A percentile compares a stretch with the other conserved stretches of the same genome.
phyloP scores from a whole-genome alignment of 2,113 vertebrate genomes.

The Mirza zaza region DNA sequence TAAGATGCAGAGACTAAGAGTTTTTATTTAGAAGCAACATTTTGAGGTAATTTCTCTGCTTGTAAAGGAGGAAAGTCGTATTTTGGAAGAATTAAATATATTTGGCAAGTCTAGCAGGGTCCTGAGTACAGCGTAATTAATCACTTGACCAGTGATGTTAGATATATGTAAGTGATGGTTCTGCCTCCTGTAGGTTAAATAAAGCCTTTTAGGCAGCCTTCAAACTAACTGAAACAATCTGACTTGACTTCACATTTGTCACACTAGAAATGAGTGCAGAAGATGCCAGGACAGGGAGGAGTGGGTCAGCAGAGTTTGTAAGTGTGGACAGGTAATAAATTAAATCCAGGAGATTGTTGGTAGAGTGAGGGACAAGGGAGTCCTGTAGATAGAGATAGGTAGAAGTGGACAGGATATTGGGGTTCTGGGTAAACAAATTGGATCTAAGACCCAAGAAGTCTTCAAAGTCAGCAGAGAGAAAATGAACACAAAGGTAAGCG shows the following conservation, averaged over 20 bases:
- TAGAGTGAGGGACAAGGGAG: background rate
- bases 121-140: slow-evolving; percentile 8
- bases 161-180: slow-evolving; percentile 46
- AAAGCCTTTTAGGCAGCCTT: slow-evolving; percentile 64
- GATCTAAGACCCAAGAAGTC: background rate
- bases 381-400: background rate
- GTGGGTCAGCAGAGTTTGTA: background rate
- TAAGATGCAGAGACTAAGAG: slow-evolving; percentile 42
- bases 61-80: background rate
- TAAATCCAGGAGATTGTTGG: background rate
- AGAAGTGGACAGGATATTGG: slow-evolving; percentile 4
- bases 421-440: background rate
- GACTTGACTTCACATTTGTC: slow-evolving; percentile 68
- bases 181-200: slow-evolving; percentile 57
- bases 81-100: slow-evolving; percentile 1
- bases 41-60: slow-evolving; percentile 23
- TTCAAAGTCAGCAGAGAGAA: slow-evolving; percentile 4
- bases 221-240: slow-evolving; percentile 55
- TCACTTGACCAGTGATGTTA: slow-evolving; percentile 20
- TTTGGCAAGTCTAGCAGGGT: background rate
- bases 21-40: background rate
- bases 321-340: background rate
- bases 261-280: slow-evolving; percentile 53
- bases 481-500: background rate
- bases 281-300: background rate